Evolutionary conservation across 2,113 vertebrate genomes (phyloP).

Genomic region (Sialia sialis): DNA sequence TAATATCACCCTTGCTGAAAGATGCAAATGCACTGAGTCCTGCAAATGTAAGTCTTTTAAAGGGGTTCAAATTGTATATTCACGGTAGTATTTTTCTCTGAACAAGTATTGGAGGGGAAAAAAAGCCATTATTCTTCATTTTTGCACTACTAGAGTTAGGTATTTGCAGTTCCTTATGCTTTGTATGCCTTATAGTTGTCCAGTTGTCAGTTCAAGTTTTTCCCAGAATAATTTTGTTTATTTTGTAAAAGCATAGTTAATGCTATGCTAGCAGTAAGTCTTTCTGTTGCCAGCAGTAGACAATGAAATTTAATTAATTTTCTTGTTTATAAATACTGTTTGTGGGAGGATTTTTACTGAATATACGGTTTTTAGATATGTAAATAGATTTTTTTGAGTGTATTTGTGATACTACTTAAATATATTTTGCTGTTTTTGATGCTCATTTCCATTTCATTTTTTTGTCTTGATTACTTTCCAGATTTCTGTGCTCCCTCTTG

Average conservation of each 20-base stretch:
- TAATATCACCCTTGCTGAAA: background rate
- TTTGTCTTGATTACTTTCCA: background rate
- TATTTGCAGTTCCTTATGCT: background rate
- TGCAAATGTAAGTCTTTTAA: background rate
- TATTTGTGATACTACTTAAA: slow-evolving; percentile 46
- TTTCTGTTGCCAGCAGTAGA: background rate
- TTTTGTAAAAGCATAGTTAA: background rate
- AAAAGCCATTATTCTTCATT: slow-evolving; percentile 23
- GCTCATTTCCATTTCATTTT: slow-evolving; percentile 22
- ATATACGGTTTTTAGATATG: background rate
- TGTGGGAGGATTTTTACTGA: slow-evolving; percentile 13
- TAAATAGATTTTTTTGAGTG: background rate
- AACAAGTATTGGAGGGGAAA: background rate
- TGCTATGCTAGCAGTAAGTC: background rate
- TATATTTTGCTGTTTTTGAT: slow-evolving; percentile 47
- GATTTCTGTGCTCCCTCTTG: background rate
- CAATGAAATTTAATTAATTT: background rate
- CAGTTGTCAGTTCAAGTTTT: background rate
- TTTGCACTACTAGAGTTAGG: background rate
- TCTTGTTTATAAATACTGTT: background rate
- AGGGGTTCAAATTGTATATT: background rate
- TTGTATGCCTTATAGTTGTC: background rate
- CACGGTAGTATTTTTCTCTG: background rate
- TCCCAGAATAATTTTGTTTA: background rate
- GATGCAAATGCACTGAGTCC: background rate